Conservation (phyloP, 2,888 invertebrate genomes). For the Notodonta ziczac region DNA sequence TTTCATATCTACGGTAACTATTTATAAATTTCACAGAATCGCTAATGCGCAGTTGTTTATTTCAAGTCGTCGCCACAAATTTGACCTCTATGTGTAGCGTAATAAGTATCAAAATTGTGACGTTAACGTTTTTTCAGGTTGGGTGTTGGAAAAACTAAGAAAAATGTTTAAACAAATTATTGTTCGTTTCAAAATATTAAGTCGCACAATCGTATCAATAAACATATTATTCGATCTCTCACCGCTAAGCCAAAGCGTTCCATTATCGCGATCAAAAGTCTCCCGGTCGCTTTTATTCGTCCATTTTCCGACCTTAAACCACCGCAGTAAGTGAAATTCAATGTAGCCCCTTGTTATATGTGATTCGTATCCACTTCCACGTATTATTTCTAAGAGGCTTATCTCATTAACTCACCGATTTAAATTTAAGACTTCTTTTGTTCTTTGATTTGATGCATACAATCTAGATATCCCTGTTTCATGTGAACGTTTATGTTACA, state of each 20-base stretch:
- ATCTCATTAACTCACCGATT: constrained; percentile 60
- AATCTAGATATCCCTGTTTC: constrained; percentile 23
- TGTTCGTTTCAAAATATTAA: too few relatives aligned
- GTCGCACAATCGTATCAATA: too few relatives aligned
- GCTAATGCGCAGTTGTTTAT: too few relatives aligned
- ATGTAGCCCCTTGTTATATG: constrained; percentile 7
- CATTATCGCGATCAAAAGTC: neutral
- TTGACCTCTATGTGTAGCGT: too few relatives aligned
- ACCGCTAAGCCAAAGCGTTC: neutral
- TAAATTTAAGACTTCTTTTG: constrained; percentile 44
- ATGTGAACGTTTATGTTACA: constrained; percentile 54
- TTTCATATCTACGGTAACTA: too few relatives aligned
- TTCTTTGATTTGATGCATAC: constrained; percentile 43
- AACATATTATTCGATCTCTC: too few relatives aligned
- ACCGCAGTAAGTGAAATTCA: constrained; percentile 10
- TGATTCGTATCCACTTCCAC: neutral
- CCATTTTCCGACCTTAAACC: neutral
- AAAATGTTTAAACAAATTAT: too few relatives aligned
- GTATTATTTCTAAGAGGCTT: constrained; percentile 45
- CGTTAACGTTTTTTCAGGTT: too few relatives aligned
- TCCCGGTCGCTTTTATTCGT: neutral
- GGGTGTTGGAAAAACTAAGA: too few relatives aligned
- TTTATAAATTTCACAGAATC: too few relatives aligned
- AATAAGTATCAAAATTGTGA: too few relatives aligned
- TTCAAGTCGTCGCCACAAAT: too few relatives aligned